Conservation (phyloP, 2,888 invertebrate species). For the Himalopsyche kuldschensis region DNA sequence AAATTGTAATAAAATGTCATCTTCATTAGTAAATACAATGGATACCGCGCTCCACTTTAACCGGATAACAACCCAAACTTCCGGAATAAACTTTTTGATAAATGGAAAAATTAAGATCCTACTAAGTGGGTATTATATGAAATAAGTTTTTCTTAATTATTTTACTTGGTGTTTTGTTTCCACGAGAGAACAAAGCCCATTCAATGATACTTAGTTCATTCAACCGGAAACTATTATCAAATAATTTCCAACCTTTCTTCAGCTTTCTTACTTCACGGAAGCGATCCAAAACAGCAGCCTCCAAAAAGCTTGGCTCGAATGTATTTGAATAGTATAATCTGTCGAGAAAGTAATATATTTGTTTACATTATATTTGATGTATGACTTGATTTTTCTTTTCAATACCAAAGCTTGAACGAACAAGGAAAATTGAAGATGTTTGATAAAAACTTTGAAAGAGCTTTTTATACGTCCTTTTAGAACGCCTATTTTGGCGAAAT, state of each 20-base stretch:
- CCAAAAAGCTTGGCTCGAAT: neutral
- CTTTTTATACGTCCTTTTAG: no score
- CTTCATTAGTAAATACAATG: no score
- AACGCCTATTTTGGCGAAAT: no score
- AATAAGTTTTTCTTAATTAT: no score
- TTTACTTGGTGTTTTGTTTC: neutral
- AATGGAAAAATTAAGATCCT: no score
- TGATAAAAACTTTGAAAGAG: neutral
- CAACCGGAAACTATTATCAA: neutral
- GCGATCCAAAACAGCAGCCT: neutral
- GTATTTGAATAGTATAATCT: neutral
- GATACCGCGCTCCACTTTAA: no score
- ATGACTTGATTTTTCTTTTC: neutral
- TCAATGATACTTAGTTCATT: neutral
- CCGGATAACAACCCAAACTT: no score
- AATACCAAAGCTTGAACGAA: neutral
- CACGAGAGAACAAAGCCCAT: neutral
- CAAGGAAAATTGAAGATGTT: neutral
- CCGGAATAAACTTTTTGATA: no score
- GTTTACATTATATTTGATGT: neutral
- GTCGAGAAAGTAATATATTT: neutral
- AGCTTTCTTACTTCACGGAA: neutral
- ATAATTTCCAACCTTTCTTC: neutral
- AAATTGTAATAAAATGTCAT: no score
- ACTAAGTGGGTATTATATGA: no score